Percentiles rank a stretch among this genome's conserved stretches.
These are phyloP conservation scores for Calypte anna DNA, from an alignment of 2,113 vertebrate species.

Conservation along the genomic window DNA sequence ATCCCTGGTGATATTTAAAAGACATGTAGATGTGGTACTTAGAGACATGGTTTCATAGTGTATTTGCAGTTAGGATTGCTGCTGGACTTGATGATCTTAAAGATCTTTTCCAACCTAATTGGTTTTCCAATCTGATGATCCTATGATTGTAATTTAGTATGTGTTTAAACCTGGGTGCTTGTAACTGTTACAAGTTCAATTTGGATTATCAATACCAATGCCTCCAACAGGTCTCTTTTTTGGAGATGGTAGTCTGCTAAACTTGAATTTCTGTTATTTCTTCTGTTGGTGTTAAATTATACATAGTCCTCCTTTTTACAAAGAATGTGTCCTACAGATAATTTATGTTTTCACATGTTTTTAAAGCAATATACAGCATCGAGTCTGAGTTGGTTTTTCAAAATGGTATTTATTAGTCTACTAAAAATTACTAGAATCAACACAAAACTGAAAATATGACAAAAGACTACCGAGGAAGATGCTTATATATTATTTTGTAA, in stretches of 20 bases:
- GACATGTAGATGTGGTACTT: rapidly evolving
- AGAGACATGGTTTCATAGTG: background rate
- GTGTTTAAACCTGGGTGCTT: background rate
- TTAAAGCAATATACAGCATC: background rate
- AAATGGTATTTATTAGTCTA: background rate
- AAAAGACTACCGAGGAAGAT: background rate
- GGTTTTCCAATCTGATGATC: background rate
- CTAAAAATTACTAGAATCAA: background rate
- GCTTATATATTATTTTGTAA: background rate
- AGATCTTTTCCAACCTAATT: background rate
- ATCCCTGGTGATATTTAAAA: background rate
- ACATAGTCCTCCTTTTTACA: background rate
- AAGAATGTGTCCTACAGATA: background rate
- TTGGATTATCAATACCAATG: background rate
- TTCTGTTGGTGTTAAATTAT: background rate
- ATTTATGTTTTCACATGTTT: background rate
- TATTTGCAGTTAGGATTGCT: background rate
- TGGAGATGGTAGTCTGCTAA: background rate
- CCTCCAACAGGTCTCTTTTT: background rate
- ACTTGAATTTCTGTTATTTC: background rate
- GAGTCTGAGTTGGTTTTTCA: background rate
- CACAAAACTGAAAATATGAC: background rate
- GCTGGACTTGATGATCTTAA: background rate
- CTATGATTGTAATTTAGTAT: background rate
- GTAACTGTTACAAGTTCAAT: background rate